Percentiles rank a stretch among this genome's conserved stretches.
phyloP scores from a whole-genome alignment of 92 coral and sea anemone genomes.

The Parazoanthus darwini region DNA sequence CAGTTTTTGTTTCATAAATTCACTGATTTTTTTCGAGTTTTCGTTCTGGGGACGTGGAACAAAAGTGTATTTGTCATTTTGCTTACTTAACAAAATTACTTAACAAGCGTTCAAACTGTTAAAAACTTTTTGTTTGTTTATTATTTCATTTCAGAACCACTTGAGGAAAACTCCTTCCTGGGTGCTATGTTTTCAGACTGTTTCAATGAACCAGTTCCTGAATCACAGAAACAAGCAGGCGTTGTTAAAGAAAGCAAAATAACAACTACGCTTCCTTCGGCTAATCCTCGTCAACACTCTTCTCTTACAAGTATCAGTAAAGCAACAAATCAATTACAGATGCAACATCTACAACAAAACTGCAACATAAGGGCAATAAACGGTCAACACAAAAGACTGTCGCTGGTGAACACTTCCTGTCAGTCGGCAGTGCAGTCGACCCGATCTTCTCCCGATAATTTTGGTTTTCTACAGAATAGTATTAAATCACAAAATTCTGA shows the following conservation, averaged over 20 bases:
- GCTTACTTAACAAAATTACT: background rate
- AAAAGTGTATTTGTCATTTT: background rate
- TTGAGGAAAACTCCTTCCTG: conserved; percentile 27
- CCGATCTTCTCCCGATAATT: too few species aligned
- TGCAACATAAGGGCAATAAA: background rate
- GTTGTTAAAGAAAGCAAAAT: background rate
- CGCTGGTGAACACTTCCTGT: background rate
- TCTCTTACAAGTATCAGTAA: background rate
- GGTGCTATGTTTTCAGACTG: conserved; percentile 31
- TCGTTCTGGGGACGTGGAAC: background rate
- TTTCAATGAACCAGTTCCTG: conserved; percentile 26
- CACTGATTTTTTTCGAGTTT: background rate
- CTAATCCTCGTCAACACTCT: background rate
- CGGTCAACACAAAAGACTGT: background rate
- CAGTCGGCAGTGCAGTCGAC: background rate
- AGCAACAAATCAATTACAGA: background rate
- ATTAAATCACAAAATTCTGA: background rate
- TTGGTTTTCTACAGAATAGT: background rate
- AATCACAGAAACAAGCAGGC: background rate
- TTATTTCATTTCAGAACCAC: conserved; percentile 33
- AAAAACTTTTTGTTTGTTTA: background rate
- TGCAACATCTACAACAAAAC: background rate
- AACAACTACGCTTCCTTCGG: background rate
- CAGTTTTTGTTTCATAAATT: too few species aligned
- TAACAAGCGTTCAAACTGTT: background rate